Evolutionary conservation across 2,797 vertebrate species (phyloP).

Genomic region (Chelidonichthys spinosus): DNA sequence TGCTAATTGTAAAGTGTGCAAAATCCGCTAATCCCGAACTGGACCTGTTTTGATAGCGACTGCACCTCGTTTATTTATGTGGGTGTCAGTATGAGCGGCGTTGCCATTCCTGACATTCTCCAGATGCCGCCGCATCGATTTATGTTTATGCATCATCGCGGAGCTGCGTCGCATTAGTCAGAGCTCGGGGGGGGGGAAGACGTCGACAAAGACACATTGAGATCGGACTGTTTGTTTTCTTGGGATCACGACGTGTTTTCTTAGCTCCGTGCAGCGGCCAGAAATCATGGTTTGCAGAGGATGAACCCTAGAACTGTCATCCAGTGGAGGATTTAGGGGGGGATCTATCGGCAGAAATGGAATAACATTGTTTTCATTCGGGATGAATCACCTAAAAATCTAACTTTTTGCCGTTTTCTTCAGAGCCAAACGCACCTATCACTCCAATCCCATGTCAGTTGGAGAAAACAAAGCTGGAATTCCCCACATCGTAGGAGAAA

Average conservation of each 20-base stretch:
- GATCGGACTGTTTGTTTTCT: slow-evolving; percentile 9
- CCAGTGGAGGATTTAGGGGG: too few relatives aligned
- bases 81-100: neutral
- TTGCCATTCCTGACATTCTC: slow-evolving; percentile 30
- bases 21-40: neutral
- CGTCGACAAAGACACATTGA: slow-evolving; percentile 11
- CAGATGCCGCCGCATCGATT: slow-evolving; percentile 1
- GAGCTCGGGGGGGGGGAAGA: slow-evolving; percentile 8
- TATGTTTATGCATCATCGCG: slow-evolving; percentile 6
- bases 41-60: neutral
- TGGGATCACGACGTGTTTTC: neutral
- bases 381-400: too few relatives aligned
- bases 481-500: slow-evolving; percentile 19
- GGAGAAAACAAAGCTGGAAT: neutral
- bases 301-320: neutral
- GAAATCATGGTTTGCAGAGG: neutral
- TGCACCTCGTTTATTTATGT: neutral
- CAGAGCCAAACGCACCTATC: slow-evolving; percentile 4
- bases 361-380: too few relatives aligned
- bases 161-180: slow-evolving; percentile 6
- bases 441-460: neutral
- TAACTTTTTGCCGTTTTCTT: too few relatives aligned
- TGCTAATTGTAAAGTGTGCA: neutral
- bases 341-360: too few relatives aligned
- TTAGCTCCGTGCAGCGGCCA: neutral